Evolutionary conservation across 2,888 invertebrate genomes (phyloP).

Genomic region (Philonicus albiceps): DNA sequence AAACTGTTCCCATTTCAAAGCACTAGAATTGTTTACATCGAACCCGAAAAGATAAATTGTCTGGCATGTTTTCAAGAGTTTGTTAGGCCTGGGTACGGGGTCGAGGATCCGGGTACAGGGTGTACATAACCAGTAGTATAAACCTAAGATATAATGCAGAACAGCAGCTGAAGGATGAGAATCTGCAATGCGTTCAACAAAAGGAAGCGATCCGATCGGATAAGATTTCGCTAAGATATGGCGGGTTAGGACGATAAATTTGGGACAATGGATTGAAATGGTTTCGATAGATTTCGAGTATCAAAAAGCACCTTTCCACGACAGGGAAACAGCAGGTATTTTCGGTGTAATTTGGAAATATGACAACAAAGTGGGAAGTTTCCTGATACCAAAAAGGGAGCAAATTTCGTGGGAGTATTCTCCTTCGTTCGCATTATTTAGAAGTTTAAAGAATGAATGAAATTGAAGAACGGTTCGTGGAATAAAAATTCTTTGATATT

Average conservation of each 20-base stretch:
- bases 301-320: not conserved
- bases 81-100: not conserved
- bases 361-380: not conserved
- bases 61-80: not conserved
- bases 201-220: not conserved
- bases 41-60: not conserved
- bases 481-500: not conserved
- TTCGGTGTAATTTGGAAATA: not conserved
- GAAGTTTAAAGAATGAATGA: not conserved
- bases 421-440: not conserved
- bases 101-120: not conserved
- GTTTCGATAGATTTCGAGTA: not conserved
- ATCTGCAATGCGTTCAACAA: not conserved
- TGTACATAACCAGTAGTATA: not conserved
- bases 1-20: not conserved
- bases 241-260: not conserved
- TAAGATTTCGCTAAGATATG: not conserved
- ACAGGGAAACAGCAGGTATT: not conserved
- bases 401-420: not conserved
- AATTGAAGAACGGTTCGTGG: not conserved
- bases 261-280: not conserved
- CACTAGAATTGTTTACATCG: conserved; percentile 20
- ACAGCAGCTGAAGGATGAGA: not conserved
- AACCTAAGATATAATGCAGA: not conserved
- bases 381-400: not conserved